These are phyloP conservation scores for Drosophila parvula DNA, from an alignment of 1,140 invertebrate species.

Conservation along the genomic window DNA sequence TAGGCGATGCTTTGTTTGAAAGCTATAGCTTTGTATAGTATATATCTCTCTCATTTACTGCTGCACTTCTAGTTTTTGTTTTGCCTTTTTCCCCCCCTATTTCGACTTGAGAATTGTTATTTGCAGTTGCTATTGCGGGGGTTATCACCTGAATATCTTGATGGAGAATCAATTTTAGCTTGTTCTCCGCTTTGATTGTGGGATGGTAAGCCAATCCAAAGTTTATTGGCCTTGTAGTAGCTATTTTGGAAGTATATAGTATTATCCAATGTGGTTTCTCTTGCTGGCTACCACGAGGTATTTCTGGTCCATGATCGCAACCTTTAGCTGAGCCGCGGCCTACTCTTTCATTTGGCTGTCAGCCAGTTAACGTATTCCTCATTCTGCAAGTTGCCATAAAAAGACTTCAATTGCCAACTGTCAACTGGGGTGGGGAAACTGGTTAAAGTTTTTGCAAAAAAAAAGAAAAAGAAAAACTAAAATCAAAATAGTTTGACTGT, in stretches of 20 bases:
- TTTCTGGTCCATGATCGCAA: conserved; percentile 38
- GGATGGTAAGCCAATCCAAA: conserved; percentile 33
- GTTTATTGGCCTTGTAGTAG: conserved; percentile 59
- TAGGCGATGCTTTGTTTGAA: conserved; percentile 55
- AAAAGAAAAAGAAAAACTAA: conserved; percentile 12
- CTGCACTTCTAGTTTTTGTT: conserved; percentile 48
- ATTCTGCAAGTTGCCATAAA: conserved; percentile 59
- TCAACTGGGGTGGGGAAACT: conserved; percentile 44
- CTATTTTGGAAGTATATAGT: background rate
- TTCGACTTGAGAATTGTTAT: conserved; percentile 21
- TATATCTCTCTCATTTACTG: conserved; percentile 29
- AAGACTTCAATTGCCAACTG: conserved; percentile 41
- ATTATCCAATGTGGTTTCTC: background rate
- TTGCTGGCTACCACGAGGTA: background rate
- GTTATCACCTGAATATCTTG: conserved; percentile 40
- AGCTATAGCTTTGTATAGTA: conserved; percentile 41
- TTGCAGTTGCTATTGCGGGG: conserved; percentile 41
- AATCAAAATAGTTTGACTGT: conserved; percentile 57
- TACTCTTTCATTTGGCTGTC: conserved; percentile 40
- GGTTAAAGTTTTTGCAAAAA: conserved; percentile 45
- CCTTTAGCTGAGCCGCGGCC: conserved; percentile 37
- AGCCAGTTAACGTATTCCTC: conserved; percentile 47
- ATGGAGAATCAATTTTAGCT: conserved; percentile 41
- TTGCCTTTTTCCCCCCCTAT: conserved; percentile 12
- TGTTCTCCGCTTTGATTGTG: conserved; percentile 64